Percentiles rank a stretch among this genome's conserved stretches.
These are phyloP conservation scores for Percopsis transmontana DNA, from an alignment of 2,113 vertebrate species.

Conservation along the genomic window DNA sequence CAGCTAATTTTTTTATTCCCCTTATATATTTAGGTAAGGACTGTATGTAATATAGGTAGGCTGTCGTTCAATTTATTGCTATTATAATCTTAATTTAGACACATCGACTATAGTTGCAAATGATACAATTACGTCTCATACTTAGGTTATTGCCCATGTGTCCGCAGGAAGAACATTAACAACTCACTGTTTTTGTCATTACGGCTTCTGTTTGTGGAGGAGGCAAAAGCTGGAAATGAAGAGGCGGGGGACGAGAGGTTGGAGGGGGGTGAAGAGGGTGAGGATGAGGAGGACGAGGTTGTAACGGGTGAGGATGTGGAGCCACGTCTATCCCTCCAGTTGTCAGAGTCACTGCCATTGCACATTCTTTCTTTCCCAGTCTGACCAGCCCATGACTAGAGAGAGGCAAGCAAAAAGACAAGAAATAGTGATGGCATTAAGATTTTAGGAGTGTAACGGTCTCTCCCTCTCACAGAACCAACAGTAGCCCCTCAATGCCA, in stretches of 20 bases:
- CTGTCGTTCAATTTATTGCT: no score
- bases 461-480: slow-evolving; percentile 6
- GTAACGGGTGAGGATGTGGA: slow-evolving; percentile 51
- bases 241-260: slow-evolving; percentile 49
- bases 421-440: slow-evolving; percentile 11
- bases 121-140: no score
- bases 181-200: slow-evolving; percentile 66
- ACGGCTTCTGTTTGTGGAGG: slow-evolving; percentile 43
- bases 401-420: slow-evolving; percentile 9
- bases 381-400: slow-evolving; percentile 62
- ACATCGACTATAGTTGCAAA: no score
- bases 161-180: neutral
- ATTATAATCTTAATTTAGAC: no score
- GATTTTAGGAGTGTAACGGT: slow-evolving; percentile 8
- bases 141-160: no score
- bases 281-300: slow-evolving; percentile 63
- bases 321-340: slow-evolving; percentile 79
- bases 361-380: slow-evolving; percentile 51
- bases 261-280: slow-evolving; percentile 58
- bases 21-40: no score
- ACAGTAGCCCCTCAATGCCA: no score
- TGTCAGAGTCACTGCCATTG: slow-evolving; percentile 76
- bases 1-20: no score
- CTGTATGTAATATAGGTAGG: no score
- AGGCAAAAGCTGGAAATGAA: slow-evolving; percentile 60